Evolutionary conservation across 2,113 vertebrate genomes (phyloP).

Genomic region (Mormyrus iriodes): DNA sequence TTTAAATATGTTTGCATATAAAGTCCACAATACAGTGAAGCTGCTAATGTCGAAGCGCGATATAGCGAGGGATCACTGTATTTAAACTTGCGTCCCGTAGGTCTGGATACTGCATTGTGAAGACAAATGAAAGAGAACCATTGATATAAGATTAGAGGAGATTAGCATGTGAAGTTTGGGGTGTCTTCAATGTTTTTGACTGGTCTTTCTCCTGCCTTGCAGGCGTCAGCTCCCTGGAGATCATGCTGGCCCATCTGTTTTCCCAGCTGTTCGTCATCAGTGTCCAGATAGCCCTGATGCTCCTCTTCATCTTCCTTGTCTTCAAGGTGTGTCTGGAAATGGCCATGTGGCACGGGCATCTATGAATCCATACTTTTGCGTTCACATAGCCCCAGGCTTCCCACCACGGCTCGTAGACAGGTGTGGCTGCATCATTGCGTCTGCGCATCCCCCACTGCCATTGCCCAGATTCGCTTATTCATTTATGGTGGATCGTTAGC

Average conservation of each 20-base stretch:
- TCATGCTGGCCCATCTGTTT: constrained; percentile 67
- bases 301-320: constrained; percentile 64
- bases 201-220: constrained; percentile 6
- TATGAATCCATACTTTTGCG: not conserved
- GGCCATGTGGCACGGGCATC: not conserved
- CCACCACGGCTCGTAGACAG: not conserved
- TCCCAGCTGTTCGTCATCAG: constrained; percentile 70
- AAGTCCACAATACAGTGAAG: too few relatives aligned
- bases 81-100: not conserved
- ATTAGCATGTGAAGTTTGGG: not conserved
- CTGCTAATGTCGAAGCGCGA: too few relatives aligned
- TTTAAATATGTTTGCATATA: too few relatives aligned
- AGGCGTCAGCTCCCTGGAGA: constrained; percentile 68
- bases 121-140: not conserved
- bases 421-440: not conserved
- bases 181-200: not conserved
- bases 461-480: not conserved
- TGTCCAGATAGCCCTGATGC: constrained; percentile 64
- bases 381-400: not conserved
- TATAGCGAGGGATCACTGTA: too few relatives aligned
- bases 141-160: not conserved
- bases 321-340: constrained; percentile 54
- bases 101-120: not conserved
- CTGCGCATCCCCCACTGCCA: not conserved
- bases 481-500: not conserved